phyloP scores from a whole-genome alignment of 2,113 vertebrate genomes.

The Phoenicopterus ruber region DNA sequence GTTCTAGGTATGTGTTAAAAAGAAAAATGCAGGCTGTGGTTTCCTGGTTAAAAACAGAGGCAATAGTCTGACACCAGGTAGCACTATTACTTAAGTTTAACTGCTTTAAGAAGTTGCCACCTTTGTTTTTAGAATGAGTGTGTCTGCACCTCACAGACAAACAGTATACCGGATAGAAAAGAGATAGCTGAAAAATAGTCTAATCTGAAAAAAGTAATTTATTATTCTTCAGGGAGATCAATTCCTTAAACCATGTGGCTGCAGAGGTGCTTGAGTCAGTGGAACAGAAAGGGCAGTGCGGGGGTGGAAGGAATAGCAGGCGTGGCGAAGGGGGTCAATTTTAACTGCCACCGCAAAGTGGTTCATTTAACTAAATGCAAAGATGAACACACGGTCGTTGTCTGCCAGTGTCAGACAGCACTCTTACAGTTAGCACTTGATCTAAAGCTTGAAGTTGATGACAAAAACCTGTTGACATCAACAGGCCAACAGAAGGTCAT shows the following conservation, averaged over 20 bases:
- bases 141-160: not conserved
- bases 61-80: not conserved
- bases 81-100: not conserved
- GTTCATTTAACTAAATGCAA: not conserved
- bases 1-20: not conserved
- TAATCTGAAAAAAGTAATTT: not conserved
- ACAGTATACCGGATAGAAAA: not conserved
- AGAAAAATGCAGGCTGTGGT: not conserved
- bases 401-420: not conserved
- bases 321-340: rapidly evolving
- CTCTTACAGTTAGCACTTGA: not conserved
- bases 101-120: not conserved
- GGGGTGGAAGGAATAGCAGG: not conserved
- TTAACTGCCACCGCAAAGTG: not conserved
- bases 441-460: not conserved
- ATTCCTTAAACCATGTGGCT: not conserved
- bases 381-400: not conserved
- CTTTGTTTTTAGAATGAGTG: not conserved
- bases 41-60: not conserved
- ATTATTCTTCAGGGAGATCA: not conserved
- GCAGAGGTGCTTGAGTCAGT: not conserved
- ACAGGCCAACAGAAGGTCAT: not conserved
- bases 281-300: not conserved
- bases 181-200: not conserved
- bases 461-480: not conserved